phyloP scores from a whole-genome alignment of 2,888 invertebrate species.

The Stratiomys singularior region DNA sequence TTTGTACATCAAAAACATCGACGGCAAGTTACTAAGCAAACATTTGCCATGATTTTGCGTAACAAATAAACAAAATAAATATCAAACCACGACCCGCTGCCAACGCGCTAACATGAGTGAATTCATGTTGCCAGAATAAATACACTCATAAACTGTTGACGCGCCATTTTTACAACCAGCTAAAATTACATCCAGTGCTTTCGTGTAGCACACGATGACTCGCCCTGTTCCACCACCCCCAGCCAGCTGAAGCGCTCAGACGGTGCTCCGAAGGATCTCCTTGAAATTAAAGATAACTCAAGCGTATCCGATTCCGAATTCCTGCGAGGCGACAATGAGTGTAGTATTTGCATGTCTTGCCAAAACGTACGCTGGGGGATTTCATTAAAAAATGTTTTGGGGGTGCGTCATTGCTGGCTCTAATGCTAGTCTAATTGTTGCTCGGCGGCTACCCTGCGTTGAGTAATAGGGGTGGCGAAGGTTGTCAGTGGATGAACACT shows the following conservation, averaged over 20 bases:
- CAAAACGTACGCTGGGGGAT: slow-evolving; percentile 5
- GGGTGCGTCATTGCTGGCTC: neutral
- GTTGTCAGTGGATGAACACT: neutral
- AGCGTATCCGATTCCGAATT: slow-evolving; percentile 11
- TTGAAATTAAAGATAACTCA: slow-evolving; percentile 8
- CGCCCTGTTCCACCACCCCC: neutral
- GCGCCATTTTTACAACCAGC: neutral
- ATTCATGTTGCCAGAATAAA: neutral
- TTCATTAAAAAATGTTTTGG: neutral
- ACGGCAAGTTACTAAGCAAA: neutral
- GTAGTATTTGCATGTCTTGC: slow-evolving; percentile 12
- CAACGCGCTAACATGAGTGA: neutral
- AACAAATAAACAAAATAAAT: neutral
- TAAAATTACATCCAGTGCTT: neutral
- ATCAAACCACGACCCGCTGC: no score
- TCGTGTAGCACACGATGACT: slow-evolving; percentile 2
- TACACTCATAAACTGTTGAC: neutral
- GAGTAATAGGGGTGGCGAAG: neutral
- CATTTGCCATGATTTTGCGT: slow-evolving; percentile 6
- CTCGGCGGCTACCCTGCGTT: neutral
- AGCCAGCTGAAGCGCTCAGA: neutral
- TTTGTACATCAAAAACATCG: neutral
- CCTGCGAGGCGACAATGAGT: neutral
- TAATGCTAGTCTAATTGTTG: neutral
- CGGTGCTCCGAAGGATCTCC: neutral